These are phyloP conservation scores for Furcula furcula DNA, from an alignment of 2,888 invertebrate genomes.

Conservation along the genomic window DNA sequence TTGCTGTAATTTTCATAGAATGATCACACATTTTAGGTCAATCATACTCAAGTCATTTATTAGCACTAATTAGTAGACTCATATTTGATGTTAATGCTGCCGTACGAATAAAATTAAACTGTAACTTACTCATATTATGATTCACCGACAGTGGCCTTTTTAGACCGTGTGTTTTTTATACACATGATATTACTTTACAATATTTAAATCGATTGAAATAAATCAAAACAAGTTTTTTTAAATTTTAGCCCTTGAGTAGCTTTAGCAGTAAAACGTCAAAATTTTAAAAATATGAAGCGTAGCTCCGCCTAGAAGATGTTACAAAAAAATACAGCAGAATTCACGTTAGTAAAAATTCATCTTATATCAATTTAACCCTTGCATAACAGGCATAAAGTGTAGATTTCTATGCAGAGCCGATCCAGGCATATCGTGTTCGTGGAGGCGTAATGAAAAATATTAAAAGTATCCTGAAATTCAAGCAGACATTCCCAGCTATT, in stretches of 20 bases:
- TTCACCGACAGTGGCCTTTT: too few species aligned
- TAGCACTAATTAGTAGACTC: too few species aligned
- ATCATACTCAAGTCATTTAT: too few species aligned
- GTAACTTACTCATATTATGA: too few species aligned
- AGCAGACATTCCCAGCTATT: constrained; percentile 22
- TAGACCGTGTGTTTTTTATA: too few species aligned
- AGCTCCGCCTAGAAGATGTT: constrained; percentile 12
- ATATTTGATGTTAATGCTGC: too few species aligned
- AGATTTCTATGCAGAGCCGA: constrained; percentile 4
- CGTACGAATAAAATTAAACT: too few species aligned
- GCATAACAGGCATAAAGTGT: constrained; percentile 6
- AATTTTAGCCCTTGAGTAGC: too few species aligned
- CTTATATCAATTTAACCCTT: constrained; percentile 7
- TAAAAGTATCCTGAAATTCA: constrained; percentile 21
- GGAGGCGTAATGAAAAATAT: constrained; percentile 26
- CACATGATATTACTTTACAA: too few species aligned
- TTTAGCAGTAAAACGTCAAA: constrained; percentile 22
- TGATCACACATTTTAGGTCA: too few species aligned
- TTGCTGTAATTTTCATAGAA: too few species aligned
- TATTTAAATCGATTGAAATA: constrained; percentile 26
- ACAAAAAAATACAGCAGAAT: constrained; percentile 10
- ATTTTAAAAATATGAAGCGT: constrained; percentile 24
- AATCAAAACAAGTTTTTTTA: too few species aligned
- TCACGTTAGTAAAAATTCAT: constrained; percentile 1
- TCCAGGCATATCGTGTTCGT: constrained; percentile 7